These are phyloP conservation scores for Melanerpes aurifrons DNA, from an alignment of 2,113 vertebrate genomes.

Conservation along the genomic window DNA sequence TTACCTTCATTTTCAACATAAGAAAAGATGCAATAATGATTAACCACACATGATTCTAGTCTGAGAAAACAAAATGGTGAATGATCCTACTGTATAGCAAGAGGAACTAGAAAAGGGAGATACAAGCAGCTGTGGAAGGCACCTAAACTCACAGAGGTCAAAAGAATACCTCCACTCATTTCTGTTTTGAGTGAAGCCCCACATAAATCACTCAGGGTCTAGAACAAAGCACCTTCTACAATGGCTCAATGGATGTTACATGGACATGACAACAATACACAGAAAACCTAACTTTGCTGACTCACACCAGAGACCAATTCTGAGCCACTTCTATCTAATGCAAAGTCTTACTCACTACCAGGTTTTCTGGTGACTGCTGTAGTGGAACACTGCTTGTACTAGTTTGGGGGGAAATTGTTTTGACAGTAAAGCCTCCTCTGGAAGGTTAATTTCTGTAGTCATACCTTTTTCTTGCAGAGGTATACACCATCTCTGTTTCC, in stretches of 20 bases:
- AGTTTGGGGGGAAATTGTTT: not conserved
- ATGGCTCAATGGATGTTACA: not conserved
- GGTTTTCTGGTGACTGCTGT: not conserved
- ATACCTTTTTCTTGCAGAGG: not conserved
- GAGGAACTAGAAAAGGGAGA: not conserved
- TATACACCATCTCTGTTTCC: not conserved
- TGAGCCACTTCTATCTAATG: not conserved
- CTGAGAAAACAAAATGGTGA: not conserved
- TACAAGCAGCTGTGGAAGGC: not conserved
- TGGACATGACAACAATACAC: not conserved
- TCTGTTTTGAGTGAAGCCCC: not conserved
- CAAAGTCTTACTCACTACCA: not conserved
- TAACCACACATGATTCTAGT: not conserved
- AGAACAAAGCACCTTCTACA: not conserved
- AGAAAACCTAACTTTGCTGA: not conserved
- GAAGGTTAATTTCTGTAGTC: not conserved
- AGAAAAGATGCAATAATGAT: not conserved
- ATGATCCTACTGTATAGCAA: not conserved
- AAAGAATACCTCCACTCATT: not conserved
- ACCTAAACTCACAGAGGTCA: not conserved
- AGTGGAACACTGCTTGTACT: not conserved
- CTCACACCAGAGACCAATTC: not conserved
- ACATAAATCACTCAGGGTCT: not conserved
- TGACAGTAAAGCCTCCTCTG: not conserved
- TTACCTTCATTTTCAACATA: not conserved